Percentiles rank a stretch among this genome's conserved stretches.
Evolutionary conservation across 2,113 vertebrate genomes (phyloP).

Genomic region (Silurus glanis): DNA sequence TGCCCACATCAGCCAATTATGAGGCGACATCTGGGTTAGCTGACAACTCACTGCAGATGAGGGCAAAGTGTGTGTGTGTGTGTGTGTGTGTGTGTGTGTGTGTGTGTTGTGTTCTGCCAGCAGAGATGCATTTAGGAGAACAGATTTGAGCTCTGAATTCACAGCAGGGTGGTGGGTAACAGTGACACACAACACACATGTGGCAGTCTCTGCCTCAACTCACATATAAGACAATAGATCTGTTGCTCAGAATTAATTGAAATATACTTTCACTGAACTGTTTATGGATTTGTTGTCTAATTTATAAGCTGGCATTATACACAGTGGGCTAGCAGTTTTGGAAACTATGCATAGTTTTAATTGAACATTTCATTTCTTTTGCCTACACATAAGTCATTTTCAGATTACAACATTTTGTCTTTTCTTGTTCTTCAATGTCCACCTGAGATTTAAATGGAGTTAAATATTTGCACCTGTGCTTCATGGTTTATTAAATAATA

Average conservation of each 20-base stretch:
- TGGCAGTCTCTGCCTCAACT: conserved; percentile 20
- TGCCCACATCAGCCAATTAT: conserved; percentile 74
- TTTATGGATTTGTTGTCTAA: neutral
- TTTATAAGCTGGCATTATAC: neutral
- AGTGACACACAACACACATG: conserved; percentile 28
- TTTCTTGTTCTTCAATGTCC: neutral
- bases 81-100: conserved; percentile 30
- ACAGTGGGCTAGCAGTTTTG: neutral
- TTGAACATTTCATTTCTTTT: neutral
- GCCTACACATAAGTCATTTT: neutral
- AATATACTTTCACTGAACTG: neutral
- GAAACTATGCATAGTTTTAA: neutral
- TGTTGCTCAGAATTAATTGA: neutral
- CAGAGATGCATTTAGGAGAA: conserved; percentile 54
- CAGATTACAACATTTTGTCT: neutral
- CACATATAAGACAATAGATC: conserved; percentile 12
- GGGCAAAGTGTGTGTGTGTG: conserved; percentile 49
- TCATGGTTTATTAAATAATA: neutral
- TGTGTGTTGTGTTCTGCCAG: conserved; percentile 60
- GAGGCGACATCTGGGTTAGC: conserved; percentile 69
- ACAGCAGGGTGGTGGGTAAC: conserved; percentile 41
- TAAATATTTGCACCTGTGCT: neutral
- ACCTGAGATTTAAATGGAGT: neutral
- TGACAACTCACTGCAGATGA: conserved; percentile 58
- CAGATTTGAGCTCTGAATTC: conserved; percentile 59